Conservation (phyloP, 2,797 vertebrate genomes). For the Selene dorsalis region DNA sequence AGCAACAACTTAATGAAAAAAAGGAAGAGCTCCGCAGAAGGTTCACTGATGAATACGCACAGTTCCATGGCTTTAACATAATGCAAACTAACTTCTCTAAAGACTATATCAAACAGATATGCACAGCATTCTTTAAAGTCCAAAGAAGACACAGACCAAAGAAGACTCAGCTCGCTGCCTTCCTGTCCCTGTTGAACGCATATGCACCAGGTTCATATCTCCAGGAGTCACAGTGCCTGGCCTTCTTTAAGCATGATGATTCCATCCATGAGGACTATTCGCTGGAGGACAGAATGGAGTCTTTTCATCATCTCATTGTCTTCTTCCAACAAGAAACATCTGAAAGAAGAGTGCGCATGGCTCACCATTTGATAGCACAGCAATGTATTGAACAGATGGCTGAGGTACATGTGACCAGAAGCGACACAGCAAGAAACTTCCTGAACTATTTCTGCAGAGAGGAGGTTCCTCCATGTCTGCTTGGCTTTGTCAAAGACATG, state of each 20-base stretch:
- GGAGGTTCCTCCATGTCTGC: not conserved
- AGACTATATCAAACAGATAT: not conserved
- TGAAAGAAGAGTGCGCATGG: conserved; percentile 31
- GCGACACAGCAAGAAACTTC: conserved; percentile 34
- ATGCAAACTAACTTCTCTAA: conserved; percentile 42
- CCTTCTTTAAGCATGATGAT: not conserved
- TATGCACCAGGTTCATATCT: conserved; percentile 58
- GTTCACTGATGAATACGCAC: not conserved
- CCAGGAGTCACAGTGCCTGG: conserved; percentile 45
- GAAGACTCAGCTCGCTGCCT: conserved; percentile 29
- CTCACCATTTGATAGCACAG: conserved; percentile 46
- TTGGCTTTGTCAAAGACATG: conserved; percentile 53
- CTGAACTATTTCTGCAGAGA: accelerated
- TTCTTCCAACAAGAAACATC: not conserved
- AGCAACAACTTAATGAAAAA: not conserved
- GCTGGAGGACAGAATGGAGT: conserved; percentile 10
- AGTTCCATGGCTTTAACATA: conserved; percentile 55
- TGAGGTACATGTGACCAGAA: conserved; percentile 11
- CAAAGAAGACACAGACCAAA: accelerated
- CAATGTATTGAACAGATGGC: not conserved
- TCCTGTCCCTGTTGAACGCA: conserved; percentile 26
- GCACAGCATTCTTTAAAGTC: not conserved
- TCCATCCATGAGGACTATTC: accelerated
- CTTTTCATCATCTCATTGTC: conserved; percentile 35
- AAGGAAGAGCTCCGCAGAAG: accelerated